phyloP scores from a whole-genome alignment of 2,113 vertebrate species.

The Trichomycterus rosablanca region DNA sequence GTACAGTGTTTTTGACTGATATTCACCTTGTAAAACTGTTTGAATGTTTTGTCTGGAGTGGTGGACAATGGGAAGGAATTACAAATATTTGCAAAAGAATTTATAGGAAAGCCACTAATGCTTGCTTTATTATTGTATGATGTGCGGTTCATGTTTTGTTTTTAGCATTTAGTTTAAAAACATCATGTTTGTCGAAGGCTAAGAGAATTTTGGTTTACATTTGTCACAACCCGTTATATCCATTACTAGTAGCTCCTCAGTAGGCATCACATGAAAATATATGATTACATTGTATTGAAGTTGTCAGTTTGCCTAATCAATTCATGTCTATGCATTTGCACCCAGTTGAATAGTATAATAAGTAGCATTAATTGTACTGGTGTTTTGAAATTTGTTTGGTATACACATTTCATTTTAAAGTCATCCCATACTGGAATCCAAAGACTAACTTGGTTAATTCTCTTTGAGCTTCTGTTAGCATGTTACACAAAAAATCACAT shows the following conservation, averaged over 20 bases:
- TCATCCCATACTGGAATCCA: too few relatives aligned
- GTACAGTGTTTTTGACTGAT: background rate
- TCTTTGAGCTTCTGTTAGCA: too few relatives aligned
- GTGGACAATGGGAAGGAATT: background rate
- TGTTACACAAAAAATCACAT: too few relatives aligned
- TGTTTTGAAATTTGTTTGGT: too few relatives aligned
- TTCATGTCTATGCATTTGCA: conserved; percentile 12
- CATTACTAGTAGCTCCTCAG: too few relatives aligned
- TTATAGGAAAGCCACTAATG: conserved; percentile 31
- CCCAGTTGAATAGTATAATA: conserved; percentile 7
- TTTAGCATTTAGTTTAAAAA: conserved; percentile 10
- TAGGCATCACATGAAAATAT: too few relatives aligned
- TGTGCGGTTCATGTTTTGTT: conserved; percentile 16
- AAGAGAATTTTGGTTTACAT: conserved; percentile 8
- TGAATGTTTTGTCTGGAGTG: conserved; percentile 7
- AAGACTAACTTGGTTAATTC: too few relatives aligned
- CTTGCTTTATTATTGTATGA: conserved; percentile 28
- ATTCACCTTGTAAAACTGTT: background rate
- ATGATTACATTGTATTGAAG: conserved; percentile 16
- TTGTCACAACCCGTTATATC: too few relatives aligned
- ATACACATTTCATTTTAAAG: too few relatives aligned
- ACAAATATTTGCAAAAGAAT: conserved; percentile 11
- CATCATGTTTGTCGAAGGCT: conserved; percentile 9
- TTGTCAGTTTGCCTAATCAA: conserved; percentile 2
- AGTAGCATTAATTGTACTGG: conserved; percentile 25